Evolutionary conservation across 2,797 vertebrate genomes (phyloP).

Genomic region (Pseudochirops corinnae): DNA sequence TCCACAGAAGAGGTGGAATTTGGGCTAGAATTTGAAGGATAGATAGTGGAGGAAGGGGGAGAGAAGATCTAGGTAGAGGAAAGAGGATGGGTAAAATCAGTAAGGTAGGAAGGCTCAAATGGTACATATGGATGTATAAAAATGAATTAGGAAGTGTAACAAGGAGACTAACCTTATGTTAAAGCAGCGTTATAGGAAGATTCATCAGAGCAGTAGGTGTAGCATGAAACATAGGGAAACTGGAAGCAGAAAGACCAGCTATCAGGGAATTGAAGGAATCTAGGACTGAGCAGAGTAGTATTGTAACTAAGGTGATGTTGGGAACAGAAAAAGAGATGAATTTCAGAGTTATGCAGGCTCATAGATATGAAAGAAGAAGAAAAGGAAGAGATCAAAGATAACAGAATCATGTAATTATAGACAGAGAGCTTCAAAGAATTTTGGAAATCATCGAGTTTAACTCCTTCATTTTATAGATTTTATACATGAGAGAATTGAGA

Average conservation of each 20-base stretch:
- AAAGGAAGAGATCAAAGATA: not conserved
- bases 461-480: not conserved
- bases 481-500: not conserved
- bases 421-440: not conserved
- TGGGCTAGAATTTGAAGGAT: not conserved
- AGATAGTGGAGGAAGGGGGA: not conserved
- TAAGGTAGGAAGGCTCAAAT: not conserved
- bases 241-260: not conserved
- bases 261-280: not conserved
- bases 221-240: not conserved
- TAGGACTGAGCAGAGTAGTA: not conserved
- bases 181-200: not conserved
- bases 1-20: not conserved
- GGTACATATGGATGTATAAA: not conserved
- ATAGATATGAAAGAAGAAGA: not conserved
- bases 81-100: not conserved
- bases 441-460: not conserved
- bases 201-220: not conserved
- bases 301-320: not conserved
- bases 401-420: not conserved
- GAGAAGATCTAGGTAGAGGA: not conserved
- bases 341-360: not conserved
- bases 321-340: not conserved
- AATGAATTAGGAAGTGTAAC: not conserved
- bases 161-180: not conserved